Conservation (phyloP, 2,113 vertebrate genomes). For the Sturnus vulgaris region DNA sequence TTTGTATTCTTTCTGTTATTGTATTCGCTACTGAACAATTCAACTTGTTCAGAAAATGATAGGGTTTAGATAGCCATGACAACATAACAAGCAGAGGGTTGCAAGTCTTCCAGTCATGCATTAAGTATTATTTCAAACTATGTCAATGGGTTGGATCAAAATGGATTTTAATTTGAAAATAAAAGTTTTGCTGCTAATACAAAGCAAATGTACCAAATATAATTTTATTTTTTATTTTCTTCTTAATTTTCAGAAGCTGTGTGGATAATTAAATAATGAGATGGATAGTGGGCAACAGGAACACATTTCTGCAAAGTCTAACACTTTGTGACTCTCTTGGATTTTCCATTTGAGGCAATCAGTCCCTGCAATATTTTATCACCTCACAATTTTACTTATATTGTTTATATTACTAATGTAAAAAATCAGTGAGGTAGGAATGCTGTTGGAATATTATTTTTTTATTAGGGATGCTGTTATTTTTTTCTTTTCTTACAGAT, state of each 20-base stretch:
- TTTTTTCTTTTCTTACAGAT: neutral
- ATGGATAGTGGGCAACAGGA: neutral
- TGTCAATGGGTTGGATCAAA: neutral
- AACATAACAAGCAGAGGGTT: neutral
- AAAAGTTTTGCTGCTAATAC: neutral
- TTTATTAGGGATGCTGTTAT: neutral
- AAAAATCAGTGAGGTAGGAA: neutral
- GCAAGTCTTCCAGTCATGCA: neutral
- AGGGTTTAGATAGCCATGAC: neutral
- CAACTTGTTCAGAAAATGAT: neutral
- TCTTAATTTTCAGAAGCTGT: neutral
- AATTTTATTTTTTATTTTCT: neutral
- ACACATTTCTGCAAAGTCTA: neutral
- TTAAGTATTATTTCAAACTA: neutral
- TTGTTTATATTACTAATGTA: neutral
- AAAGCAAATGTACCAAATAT: neutral
- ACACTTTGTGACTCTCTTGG: neutral
- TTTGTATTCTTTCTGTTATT: neutral
- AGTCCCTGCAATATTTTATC: neutral
- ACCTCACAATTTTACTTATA: neutral
- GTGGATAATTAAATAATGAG: neutral
- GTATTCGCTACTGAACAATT: neutral
- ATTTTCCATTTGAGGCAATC: neutral
- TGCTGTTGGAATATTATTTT: neutral
- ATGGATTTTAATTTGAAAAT: constrained; percentile 25